phyloP scores from a whole-genome alignment of 1,140 invertebrate species.

The Achroia grisella region DNA sequence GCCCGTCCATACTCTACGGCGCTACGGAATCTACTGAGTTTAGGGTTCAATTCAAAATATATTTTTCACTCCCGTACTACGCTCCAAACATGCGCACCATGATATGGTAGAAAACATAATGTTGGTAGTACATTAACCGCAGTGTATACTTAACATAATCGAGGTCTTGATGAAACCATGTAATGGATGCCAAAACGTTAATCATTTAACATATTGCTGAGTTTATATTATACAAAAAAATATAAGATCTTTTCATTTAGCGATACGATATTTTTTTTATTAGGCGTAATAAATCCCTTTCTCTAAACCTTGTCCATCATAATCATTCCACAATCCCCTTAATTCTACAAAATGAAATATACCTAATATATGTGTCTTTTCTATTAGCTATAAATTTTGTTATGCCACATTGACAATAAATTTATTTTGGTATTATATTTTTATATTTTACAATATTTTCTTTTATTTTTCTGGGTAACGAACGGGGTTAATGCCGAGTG shows the following conservation, averaged over 20 bases:
- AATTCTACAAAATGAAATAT: too few species aligned
- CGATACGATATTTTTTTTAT: conserved; percentile 6
- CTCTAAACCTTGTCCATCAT: not conserved
- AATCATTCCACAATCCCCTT: not conserved
- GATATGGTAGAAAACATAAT: not conserved
- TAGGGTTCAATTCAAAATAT: conserved; percentile 18
- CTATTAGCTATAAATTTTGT: too few species aligned
- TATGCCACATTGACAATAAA: too few species aligned
- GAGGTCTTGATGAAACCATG: too few species aligned
- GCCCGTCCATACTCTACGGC: conserved; percentile 12
- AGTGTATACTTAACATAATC: not conserved
- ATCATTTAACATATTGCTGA: too few species aligned
- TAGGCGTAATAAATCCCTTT: not conserved
- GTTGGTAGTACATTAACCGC: conserved; percentile 12
- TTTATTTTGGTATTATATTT: too few species aligned
- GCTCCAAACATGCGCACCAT: conserved; percentile 23
- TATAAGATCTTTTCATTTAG: conserved; percentile 12
- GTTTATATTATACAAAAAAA: too few species aligned
- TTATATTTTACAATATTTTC: too few species aligned
- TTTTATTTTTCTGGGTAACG: too few species aligned
- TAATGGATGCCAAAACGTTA: too few species aligned
- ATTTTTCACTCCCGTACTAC: conserved; percentile 17
- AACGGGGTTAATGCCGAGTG: too few species aligned
- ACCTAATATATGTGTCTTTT: too few species aligned
- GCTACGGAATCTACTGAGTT: conserved; percentile 21